phyloP scores from a whole-genome alignment of 2,113 vertebrate species.

The Anarhynchus alexandrinus region DNA sequence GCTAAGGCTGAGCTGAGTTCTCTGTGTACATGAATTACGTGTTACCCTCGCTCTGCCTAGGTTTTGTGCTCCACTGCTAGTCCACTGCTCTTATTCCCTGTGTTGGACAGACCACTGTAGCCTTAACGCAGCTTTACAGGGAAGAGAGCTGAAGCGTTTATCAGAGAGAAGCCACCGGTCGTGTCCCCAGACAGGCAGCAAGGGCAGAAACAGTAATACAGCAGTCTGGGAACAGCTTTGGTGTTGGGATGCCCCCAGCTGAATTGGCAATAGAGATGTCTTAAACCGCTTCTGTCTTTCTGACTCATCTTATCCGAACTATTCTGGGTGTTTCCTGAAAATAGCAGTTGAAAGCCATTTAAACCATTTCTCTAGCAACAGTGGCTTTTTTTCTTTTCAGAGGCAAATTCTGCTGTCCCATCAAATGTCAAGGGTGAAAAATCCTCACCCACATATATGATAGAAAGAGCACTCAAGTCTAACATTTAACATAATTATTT shows the following conservation, averaged over 20 bases:
- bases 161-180: not conserved
- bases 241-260: not conserved
- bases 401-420: not conserved
- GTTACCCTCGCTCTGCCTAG: accelerated
- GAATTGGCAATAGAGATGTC: not conserved
- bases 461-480: not conserved
- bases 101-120: not conserved
- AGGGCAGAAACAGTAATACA: not conserved
- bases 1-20: not conserved
- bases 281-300: not conserved
- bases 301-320: not conserved
- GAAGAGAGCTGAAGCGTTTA: not conserved
- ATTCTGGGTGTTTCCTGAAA: slow-evolving; percentile 1
- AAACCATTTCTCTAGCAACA: not conserved
- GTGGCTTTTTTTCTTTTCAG: not conserved
- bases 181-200: not conserved
- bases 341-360: not conserved
- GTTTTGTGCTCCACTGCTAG: not conserved
- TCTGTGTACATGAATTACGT: accelerated
- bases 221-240: not conserved
- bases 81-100: not conserved
- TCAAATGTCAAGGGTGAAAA: not conserved
- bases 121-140: not conserved
- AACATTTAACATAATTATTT: not conserved
- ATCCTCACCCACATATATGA: not conserved